Conservation (phyloP, 2,888 invertebrate species). For the Pammene fasciana region DNA sequence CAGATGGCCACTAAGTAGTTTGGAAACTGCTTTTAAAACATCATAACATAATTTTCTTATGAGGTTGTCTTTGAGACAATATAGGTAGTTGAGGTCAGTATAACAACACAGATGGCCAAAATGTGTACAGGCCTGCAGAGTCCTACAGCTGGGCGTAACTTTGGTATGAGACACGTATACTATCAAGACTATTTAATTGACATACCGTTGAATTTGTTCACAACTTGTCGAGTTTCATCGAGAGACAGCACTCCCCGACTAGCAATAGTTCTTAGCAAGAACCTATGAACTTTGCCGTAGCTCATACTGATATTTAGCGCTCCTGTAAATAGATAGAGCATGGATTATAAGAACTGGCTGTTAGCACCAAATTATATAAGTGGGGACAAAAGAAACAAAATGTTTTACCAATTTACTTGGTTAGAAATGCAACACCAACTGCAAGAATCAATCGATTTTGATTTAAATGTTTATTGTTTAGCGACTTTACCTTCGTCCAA, state of each 20-base stretch:
- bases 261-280: slow-evolving; percentile 66
- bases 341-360: not conserved
- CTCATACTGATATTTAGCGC: slow-evolving; percentile 54
- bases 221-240: slow-evolving; percentile 54
- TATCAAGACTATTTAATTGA: not conserved
- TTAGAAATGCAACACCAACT: not conserved
- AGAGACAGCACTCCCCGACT: slow-evolving; percentile 68
- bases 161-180: not conserved
- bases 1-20: too few relatives aligned
- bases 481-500: too few relatives aligned
- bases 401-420: not conserved
- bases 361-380: too few relatives aligned
- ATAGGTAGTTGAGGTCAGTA: too few relatives aligned
- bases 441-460: too few relatives aligned
- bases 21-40: too few relatives aligned
- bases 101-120: too few relatives aligned
- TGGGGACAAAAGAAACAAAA: not conserved
- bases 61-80: too few relatives aligned
- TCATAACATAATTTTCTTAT: too few relatives aligned
- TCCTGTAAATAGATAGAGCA: not conserved
- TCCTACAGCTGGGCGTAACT: not conserved
- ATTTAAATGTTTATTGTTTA: too few relatives aligned
- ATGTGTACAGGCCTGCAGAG: too few relatives aligned
- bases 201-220: slow-evolving; percentile 57
- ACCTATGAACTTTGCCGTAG: slow-evolving; percentile 65